A percentile compares a stretch with the other conserved stretches of the same genome.
Conservation (phyloP, 2,888 invertebrate genomes). For the Merodon equestris region DNA sequence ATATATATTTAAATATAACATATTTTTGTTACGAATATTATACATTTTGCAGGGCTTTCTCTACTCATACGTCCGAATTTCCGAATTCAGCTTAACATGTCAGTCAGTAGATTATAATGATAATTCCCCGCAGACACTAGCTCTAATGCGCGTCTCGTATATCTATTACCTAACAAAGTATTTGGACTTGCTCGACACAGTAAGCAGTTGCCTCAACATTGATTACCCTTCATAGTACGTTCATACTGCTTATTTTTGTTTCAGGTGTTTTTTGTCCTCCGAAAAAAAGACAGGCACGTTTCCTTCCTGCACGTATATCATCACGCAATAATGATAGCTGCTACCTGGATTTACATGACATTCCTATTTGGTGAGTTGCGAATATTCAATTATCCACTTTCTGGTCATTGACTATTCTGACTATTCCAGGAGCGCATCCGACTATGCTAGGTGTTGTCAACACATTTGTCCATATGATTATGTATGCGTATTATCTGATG, state of each 20-base stretch:
- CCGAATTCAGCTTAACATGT: constrained; percentile 66
- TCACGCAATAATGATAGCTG: constrained; percentile 86
- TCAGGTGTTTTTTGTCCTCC: constrained; percentile 84
- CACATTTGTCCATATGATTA: constrained; percentile 86
- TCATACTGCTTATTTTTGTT: background rate
- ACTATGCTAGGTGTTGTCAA: constrained; percentile 85
- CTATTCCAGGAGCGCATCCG: constrained; percentile 83
- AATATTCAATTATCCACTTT: no score
- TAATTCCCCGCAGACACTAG: constrained; percentile 72
- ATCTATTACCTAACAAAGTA: constrained; percentile 83
- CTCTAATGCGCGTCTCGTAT: constrained; percentile 79
- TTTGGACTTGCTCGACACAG: constrained; percentile 84
- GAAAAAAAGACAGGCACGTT: constrained; percentile 88
- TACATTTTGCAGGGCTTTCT: constrained; percentile 28
- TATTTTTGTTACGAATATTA: no score
- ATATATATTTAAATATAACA: no score
- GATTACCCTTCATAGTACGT: background rate
- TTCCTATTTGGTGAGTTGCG: constrained; percentile 79
- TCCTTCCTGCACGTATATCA: constrained; percentile 91
- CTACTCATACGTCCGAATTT: constrained; percentile 56
- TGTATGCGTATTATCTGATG: constrained; percentile 88
- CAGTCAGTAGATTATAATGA: constrained; percentile 55
- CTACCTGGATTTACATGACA: constrained; percentile 82
- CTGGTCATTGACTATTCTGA: no score
- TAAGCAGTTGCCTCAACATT: constrained; percentile 74